phyloP scores from a whole-genome alignment of 2,888 invertebrate genomes.

The Drosophila acutilabella region DNA sequence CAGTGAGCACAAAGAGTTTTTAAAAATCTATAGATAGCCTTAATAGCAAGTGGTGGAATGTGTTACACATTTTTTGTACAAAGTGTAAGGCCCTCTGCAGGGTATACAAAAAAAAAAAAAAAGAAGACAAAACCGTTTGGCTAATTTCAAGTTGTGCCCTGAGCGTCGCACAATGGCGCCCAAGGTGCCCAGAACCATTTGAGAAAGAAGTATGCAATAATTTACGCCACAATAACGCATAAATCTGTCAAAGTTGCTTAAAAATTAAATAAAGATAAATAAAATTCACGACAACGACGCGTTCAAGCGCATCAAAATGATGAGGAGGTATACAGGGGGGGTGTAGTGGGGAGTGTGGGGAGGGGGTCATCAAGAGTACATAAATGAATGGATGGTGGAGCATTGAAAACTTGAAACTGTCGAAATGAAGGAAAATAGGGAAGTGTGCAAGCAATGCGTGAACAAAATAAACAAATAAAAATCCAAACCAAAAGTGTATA shows the following conservation, averaged over 20 bases:
- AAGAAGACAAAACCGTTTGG: slow-evolving; percentile 39
- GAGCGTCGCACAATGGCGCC: slow-evolving; percentile 40
- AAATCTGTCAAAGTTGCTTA: slow-evolving; percentile 77
- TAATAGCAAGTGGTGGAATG: background rate
- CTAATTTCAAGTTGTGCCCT: slow-evolving; percentile 54
- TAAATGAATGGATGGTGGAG: background rate
- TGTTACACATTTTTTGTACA: background rate
- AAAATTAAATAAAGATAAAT: slow-evolving; percentile 78
- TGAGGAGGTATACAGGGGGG: background rate
- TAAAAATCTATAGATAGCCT: too few species aligned
- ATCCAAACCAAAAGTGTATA: slow-evolving; percentile 23
- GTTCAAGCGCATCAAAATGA: slow-evolving; percentile 67
- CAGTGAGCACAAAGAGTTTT: too few species aligned
- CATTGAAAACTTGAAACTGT: slow-evolving; percentile 49
- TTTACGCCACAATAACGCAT: slow-evolving; percentile 76
- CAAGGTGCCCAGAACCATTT: slow-evolving; percentile 32
- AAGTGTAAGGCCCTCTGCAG: background rate
- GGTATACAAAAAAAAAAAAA: slow-evolving; percentile 7
- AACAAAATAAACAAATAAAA: slow-evolving; percentile 59
- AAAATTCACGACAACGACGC: slow-evolving; percentile 69
- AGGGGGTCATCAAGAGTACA: background rate
- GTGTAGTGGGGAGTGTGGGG: background rate
- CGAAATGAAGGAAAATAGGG: slow-evolving; percentile 9
- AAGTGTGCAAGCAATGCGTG: slow-evolving; percentile 36
- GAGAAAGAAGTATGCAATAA: slow-evolving; percentile 63